Conservation (phyloP, 2,113 vertebrate species). For the Spermophilus dauricus region DNA sequence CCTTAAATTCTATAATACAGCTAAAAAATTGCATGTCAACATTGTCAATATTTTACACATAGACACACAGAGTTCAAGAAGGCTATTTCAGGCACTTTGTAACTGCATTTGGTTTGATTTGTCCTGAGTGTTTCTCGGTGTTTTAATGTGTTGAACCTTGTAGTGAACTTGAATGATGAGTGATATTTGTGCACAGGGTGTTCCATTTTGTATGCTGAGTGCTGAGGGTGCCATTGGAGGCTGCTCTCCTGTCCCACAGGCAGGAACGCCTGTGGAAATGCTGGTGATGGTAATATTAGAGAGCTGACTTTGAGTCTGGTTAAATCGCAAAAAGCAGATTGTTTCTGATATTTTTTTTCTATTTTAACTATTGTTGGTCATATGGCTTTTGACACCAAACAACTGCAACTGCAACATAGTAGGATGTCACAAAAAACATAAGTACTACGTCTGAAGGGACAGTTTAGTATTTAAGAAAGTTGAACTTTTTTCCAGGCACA, state of each 20-base stretch:
- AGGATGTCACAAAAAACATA: neutral
- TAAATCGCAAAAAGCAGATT: constrained; percentile 3
- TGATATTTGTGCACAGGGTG: neutral
- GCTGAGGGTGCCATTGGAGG: neutral
- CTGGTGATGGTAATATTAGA: neutral
- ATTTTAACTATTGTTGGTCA: neutral
- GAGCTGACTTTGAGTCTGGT: neutral
- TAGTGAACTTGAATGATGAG: neutral
- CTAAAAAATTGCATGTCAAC: neutral
- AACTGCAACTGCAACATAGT: neutral
- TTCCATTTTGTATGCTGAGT: neutral
- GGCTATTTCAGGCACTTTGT: neutral
- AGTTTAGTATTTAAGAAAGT: neutral
- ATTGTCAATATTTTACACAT: neutral
- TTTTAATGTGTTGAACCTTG: neutral
- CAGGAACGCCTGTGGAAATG: neutral
- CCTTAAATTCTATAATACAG: neutral
- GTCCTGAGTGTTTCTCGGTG: neutral
- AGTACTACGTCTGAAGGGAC: neutral
- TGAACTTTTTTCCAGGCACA: neutral
- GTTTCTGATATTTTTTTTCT: neutral
- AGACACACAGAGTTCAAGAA: neutral
- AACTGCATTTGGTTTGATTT: neutral
- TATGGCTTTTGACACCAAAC: neutral
- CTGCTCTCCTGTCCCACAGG: neutral